Evolutionary conservation across 2,888 invertebrate species (phyloP).

Genomic region (Xylota sylvarum): DNA sequence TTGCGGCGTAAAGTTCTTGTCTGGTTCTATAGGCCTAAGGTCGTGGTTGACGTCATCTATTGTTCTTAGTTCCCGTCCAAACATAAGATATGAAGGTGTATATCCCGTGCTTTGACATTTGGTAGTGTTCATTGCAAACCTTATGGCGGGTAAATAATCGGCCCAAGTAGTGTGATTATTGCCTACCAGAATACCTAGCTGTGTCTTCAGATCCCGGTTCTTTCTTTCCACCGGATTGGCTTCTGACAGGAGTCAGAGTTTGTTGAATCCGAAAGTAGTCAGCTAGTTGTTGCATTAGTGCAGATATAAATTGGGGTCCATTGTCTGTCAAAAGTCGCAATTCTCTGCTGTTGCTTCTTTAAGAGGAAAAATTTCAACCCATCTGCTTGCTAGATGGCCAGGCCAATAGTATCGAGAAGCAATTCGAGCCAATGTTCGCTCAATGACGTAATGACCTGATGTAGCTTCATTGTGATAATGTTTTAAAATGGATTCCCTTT

Average conservation of each 20-base stretch:
- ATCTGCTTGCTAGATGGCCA: constrained; percentile 66
- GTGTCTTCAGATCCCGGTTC: constrained; percentile 52
- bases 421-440: not conserved
- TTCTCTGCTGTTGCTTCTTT: constrained; percentile 79
- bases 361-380: constrained; percentile 80
- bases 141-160: not conserved
- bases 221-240: constrained; percentile 66
- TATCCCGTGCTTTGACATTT: not conserved
- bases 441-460: not conserved
- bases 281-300: constrained; percentile 80
- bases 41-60: not conserved
- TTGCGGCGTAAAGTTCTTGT: not conserved
- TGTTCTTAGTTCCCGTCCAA: too few species aligned
- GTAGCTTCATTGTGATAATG: not conserved
- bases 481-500: not conserved
- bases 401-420: too few species aligned
- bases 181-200: not conserved
- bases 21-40: too few species aligned
- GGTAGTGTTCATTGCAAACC: not conserved
- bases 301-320: constrained; percentile 80
- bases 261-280: constrained; percentile 66
- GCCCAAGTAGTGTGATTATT: not conserved
- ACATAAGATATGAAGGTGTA: not conserved
- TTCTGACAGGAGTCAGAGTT: constrained; percentile 65
- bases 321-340: constrained; percentile 82